Base-by-base conservation (phyloP, 2,113 vertebrate genomes). In the Grallaria varia region DNA sequence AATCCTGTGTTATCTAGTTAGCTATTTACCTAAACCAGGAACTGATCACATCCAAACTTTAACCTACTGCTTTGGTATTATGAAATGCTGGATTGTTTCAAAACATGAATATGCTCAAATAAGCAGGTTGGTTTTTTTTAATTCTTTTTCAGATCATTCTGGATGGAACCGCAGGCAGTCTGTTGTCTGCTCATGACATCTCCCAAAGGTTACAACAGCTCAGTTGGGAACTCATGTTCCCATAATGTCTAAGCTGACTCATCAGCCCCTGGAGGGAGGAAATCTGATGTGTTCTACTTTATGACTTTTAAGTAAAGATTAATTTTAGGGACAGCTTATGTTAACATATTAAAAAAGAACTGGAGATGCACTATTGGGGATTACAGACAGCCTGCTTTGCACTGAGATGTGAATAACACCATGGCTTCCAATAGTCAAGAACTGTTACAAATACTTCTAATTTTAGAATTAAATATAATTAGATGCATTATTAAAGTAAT, bases 91-190 rank as follows among this genome's bases (percentile, higher is more conserved):
- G 44, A 85, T 81, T 92, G 50, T 89, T 96, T 72, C 62, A 95
- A 91, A 95, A 71, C 44, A 62, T 91, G 73, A 87, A 87, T 80
- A 84, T 18, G 12, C 35, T 88, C 23, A 87, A 97, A 76, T 97
- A 96, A 96, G 68, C 71, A 94, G 56, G 35, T 7, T 45, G 19
- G 19, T 45, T 45, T 45, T 20, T 45, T 19, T 33, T 19, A 89
- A 85, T 94, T 96, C 28, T 95, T 64, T 90, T 97, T 92, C 96
- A 98, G 98, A 97, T 95, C 93, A 96, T 97, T 97, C 96, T 84
- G 96, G 95, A 87, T 97, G 97, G 97, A 98, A 92, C 49, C 59
- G 25, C 76, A 96, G 92, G 69, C 84, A 82, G 27, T 89, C 95
- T 1, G 91, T 97, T 93, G 95, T 96, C 71, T 98, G 98, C 71